Evolutionary conservation across 2,113 vertebrate genomes (phyloP), one percentile per base, ranked within the genome.

Genomic region (Chamaea fasciata): DNA sequence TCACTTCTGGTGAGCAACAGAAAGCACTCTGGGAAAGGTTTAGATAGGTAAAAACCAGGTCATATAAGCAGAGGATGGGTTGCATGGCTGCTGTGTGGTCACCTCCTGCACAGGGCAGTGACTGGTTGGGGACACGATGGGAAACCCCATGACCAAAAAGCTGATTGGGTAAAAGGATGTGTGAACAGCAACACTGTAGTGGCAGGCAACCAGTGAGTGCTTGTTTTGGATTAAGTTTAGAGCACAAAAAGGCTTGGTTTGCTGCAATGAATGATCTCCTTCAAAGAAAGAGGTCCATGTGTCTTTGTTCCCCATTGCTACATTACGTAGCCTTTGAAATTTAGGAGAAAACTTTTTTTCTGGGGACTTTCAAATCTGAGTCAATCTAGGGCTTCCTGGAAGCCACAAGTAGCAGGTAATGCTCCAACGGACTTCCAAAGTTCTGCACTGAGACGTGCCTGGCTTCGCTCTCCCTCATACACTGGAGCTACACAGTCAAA

Each of bases 21-120:
- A 5, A 26, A 80, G 50, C n/a, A 15, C n/a, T 31, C 16, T 67
- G 52, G n/a, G 63, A 39, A 39, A 47, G n/a, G 50, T 24, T 37
- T 33, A 31, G 62, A 15, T 2, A 20, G 17, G 50, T 3, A 47
- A 30, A 26, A 12, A 15, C 4, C 41, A 37, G 21, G 62, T 5
- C 27, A 24, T 2, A 10, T 1, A 26, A 5, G 2, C n/a, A 31
- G 33, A 22, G 50, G 7, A 37, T 0, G 17, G 30, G 10, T 2
- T 7, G 57, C 57, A 26, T 5, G 39, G 62, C 62, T 26, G 50
- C 20, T 4, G 2, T 7, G 16, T 26, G 77, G 41, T 31, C 63
- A 37, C 77, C 63, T 46, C 15, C 3, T 16, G 77, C 41, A 9
- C 6, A 27, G 33, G 76, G 31, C 75, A 64, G 19, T 2, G 49